Percentiles rank a stretch among this genome's conserved stretches.
These are phyloP conservation scores for Melinopterus prodromus DNA, from an alignment of 2,888 invertebrate genomes.

Conservation along the genomic window DNA sequence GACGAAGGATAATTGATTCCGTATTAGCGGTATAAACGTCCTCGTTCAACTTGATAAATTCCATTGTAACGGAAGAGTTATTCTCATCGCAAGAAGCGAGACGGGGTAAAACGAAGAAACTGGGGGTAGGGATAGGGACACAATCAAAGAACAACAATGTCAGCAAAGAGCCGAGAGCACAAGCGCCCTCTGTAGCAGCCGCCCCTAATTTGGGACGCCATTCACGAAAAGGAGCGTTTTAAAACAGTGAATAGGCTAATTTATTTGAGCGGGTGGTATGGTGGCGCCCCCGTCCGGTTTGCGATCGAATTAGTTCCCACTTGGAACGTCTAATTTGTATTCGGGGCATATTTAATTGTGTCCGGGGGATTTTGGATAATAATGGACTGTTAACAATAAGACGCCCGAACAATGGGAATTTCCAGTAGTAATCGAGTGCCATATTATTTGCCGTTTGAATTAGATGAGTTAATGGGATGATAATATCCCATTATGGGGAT, in stretches of 20 bases:
- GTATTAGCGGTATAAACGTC: background rate
- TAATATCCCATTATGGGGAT: background rate
- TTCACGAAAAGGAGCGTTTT: constrained; percentile 20
- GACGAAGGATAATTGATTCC: background rate
- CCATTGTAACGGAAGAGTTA: background rate
- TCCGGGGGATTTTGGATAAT: constrained; percentile 12
- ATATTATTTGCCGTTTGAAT: constrained; percentile 5
- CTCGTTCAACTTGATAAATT: background rate
- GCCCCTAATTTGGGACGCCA: constrained; percentile 20
- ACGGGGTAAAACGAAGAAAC: background rate
- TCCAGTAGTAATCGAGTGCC: constrained; percentile 8
- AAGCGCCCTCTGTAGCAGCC: background rate
- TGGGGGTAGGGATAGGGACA: constrained; percentile 6
- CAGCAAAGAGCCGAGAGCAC: constrained; percentile 13
- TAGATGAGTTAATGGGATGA: background rate
- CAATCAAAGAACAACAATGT: constrained; percentile 21
- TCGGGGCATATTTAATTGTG: constrained; percentile 20
- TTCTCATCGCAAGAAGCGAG: background rate
- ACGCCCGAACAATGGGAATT: background rate
- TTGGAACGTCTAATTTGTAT: constrained; percentile 22
- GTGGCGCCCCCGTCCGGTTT: constrained; percentile 5
- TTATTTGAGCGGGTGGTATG: constrained; percentile 12
- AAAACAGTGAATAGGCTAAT: constrained; percentile 23
- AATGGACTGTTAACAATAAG: constrained; percentile 25
- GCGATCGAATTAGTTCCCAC: constrained; percentile 14